Evolutionary conservation across 2,888 invertebrate genomes (phyloP).

Genomic region (Apodemia zela): DNA sequence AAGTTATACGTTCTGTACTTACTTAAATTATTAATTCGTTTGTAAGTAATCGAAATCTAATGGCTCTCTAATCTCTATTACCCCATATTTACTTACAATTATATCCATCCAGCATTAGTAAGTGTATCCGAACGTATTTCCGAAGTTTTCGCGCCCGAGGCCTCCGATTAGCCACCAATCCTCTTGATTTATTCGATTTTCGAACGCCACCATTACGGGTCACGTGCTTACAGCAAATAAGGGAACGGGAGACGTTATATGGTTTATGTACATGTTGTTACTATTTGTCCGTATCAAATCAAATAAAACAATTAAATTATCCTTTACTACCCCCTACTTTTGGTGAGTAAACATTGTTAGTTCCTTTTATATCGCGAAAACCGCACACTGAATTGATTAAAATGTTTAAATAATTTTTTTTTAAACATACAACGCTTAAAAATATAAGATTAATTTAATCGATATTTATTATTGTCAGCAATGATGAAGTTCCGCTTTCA

Average conservation of each 20-base stretch:
- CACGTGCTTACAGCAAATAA: slow-evolving; percentile 63
- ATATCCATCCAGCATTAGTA: slow-evolving; percentile 31
- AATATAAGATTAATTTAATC: too few relatives aligned
- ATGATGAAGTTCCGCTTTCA: too few relatives aligned
- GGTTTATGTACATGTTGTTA: slow-evolving; percentile 42
- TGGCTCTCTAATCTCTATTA: slow-evolving; percentile 23
- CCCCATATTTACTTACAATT: slow-evolving; percentile 42
- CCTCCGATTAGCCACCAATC: slow-evolving; percentile 66
- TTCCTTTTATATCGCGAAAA: too few relatives aligned
- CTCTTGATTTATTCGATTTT: slow-evolving; percentile 73
- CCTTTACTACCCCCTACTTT: too few relatives aligned
- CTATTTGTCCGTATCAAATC: slow-evolving; percentile 9
- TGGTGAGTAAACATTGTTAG: too few relatives aligned
- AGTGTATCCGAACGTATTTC: slow-evolving; percentile 36
- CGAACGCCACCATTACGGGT: slow-evolving; percentile 63
- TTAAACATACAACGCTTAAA: too few relatives aligned
- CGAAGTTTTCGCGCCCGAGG: slow-evolving; percentile 46
- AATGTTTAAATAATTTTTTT: too few relatives aligned
- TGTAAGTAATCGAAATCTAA: neutral
- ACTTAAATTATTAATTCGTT: too few relatives aligned
- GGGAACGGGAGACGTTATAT: slow-evolving; percentile 40
- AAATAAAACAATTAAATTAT: too few relatives aligned
- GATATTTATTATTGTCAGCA: too few relatives aligned
- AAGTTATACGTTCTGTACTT: too few relatives aligned
- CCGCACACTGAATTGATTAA: too few relatives aligned